Evolutionary conservation across 2,888 invertebrate species (phyloP).

Genomic region (Mimas tiliae): DNA sequence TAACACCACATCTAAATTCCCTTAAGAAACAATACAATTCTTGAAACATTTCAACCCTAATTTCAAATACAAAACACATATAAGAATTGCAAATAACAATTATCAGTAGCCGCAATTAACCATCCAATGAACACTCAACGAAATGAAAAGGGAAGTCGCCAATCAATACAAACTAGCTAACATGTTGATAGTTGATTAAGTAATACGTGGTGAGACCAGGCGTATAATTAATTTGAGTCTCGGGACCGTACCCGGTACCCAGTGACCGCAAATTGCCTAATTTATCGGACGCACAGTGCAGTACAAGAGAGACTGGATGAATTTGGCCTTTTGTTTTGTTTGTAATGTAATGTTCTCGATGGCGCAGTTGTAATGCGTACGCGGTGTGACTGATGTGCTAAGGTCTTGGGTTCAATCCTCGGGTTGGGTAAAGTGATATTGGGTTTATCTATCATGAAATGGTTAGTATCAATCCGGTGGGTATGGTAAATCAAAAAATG

Average conservation of each 20-base stretch:
- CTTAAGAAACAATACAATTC: too few relatives aligned
- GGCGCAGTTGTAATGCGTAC: too few relatives aligned
- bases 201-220: conserved; percentile 52
- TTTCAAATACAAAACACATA: neutral
- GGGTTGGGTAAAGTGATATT: too few relatives aligned
- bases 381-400: too few relatives aligned
- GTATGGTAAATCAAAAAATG: too few relatives aligned
- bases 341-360: neutral
- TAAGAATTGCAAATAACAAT: neutral
- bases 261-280: conserved; percentile 40
- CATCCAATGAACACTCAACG: conserved; percentile 36
- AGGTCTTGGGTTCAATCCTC: too few relatives aligned
- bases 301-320: conserved; percentile 9
- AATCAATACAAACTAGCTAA: conserved; percentile 53
- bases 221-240: conserved; percentile 67
- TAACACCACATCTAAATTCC: too few relatives aligned
- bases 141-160: conserved; percentile 45
- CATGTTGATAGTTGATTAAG: conserved; percentile 63
- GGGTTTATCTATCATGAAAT: too few relatives aligned
- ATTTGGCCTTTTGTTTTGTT: conserved; percentile 19
- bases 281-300: conserved; percentile 36
- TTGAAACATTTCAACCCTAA: neutral
- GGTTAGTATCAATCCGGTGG: too few relatives aligned
- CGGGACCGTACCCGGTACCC: conserved; percentile 40
- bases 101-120: neutral